Base-by-base conservation (phyloP, 2,113 vertebrate genomes). In the Octodon degus region DNA sequence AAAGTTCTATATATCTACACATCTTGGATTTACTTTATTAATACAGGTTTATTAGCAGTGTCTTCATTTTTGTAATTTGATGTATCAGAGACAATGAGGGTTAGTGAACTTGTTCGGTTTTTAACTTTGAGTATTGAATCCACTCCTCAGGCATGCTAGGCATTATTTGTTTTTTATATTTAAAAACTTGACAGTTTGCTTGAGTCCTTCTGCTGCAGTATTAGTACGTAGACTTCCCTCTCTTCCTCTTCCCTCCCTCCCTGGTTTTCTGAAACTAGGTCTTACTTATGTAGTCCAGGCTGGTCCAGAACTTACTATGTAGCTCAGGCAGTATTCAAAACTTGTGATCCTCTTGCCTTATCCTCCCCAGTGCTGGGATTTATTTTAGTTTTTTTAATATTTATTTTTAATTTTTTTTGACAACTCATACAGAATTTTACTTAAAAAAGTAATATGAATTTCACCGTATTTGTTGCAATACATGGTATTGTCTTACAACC, bases 51-150 rank as follows among this genome's bases (percentile, higher is more conserved):
- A 7, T 72, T 89, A 91, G 77, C 19, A 93, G 25, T 10, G 3
- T 93, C 58, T 60, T 92, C 19, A 86, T 86, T 91, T 94, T 14
- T 90, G 25, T 92, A 72, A 96, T 88, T 91, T 93, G 90, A 77
- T 92, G 0, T 0, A 2, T 86, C 77, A 86, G n/a, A 82, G 14
- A 85, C 37, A 77, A 50, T 86, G 63, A 80, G 81, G 37, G 58
- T 82, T 86, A 86, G 85, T 94, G 81, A n/a, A 22, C 77, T 96
- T 96, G 87, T 94, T 94, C 3, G 32, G 1, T 92, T 81, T 94
- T 65, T 43, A 92, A 53, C 74, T 94, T 65, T 37, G 70, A 24
- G 20, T 40, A 40, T 74, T 43, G 37, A 74, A 74, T 4, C 37
- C 37, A 74, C 37, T 3, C 37, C 37, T 40, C n/a, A 43, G n/a